Percentiles rank a stretch among this genome's conserved stretches.
phyloP scores from a whole-genome alignment of 2,797 vertebrate species.

The Poeciliopsis infans region DNA sequence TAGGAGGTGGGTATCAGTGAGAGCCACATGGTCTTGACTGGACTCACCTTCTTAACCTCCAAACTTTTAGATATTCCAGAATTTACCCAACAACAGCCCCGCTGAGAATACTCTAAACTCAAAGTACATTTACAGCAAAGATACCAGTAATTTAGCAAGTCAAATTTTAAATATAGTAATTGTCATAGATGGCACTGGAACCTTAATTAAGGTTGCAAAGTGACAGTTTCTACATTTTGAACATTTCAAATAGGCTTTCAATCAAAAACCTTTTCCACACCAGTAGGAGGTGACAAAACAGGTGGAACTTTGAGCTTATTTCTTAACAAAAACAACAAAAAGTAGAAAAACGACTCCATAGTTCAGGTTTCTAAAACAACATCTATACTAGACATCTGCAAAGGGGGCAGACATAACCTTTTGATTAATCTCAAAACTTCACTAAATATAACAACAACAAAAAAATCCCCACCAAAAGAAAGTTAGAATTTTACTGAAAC shows the following conservation, averaged over 20 bases:
- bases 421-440: not conserved
- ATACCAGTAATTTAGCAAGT: not conserved
- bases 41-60: constrained; percentile 84
- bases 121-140: not conserved
- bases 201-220: not conserved
- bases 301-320: not conserved
- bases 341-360: not conserved
- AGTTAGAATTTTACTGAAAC: not conserved
- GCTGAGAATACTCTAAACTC: not conserved
- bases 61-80: not conserved
- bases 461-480: not conserved
- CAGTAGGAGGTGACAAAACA: not conserved
- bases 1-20: constrained; percentile 84
- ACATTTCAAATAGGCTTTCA: not conserved
- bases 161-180: not conserved
- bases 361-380: not conserved
- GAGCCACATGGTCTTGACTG: constrained; percentile 78
- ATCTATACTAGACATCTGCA: not conserved
- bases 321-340: too few species aligned
- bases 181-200: not conserved
- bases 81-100: not conserved
- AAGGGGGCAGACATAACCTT: not conserved
- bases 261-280: not conserved
- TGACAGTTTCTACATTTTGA: not conserved
- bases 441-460: not conserved